phyloP scores from a whole-genome alignment of 2,113 vertebrate species.

The Clarias gariepinus region DNA sequence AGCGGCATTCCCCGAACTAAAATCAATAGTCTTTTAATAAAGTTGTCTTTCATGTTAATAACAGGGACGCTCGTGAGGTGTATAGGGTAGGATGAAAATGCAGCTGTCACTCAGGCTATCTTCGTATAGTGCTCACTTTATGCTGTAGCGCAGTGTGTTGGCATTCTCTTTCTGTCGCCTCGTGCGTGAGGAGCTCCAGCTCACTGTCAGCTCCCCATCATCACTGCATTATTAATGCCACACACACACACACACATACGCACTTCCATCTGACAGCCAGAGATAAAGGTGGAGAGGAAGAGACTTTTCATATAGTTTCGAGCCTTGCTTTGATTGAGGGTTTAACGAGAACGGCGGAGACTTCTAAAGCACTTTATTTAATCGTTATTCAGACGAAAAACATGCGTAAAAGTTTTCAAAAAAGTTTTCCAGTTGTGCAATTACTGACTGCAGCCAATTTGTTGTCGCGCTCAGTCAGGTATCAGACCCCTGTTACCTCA shows the following conservation, averaged over 20 bases:
- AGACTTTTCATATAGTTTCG: neutral
- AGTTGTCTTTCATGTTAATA: neutral
- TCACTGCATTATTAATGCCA: constrained; percentile 38
- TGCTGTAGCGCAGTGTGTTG: neutral
- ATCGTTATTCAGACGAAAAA: constrained; percentile 3
- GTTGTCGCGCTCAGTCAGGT: constrained; percentile 8
- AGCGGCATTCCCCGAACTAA: neutral
- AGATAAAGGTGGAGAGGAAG: constrained; percentile 7
- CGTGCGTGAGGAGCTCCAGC: constrained; percentile 3
- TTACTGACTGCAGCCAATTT: neutral
- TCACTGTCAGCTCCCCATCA: constrained; percentile 26
- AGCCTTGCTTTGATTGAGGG: constrained; percentile 15
- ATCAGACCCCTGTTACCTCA: constrained; percentile 9
- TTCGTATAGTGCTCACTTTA: neutral
- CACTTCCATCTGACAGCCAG: constrained; percentile 15
- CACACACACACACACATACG: neutral
- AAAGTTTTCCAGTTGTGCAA: neutral
- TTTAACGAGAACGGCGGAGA: neutral
- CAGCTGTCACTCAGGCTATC: neutral
- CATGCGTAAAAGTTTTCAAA: neutral
- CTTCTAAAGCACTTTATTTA: neutral
- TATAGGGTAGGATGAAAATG: neutral
- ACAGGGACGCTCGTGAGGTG: neutral
- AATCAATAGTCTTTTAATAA: neutral
- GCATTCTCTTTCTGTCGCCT: neutral